These are phyloP conservation scores for Leucosticte australis DNA, from an alignment of 2,113 vertebrate species.

Conservation along the genomic window DNA sequence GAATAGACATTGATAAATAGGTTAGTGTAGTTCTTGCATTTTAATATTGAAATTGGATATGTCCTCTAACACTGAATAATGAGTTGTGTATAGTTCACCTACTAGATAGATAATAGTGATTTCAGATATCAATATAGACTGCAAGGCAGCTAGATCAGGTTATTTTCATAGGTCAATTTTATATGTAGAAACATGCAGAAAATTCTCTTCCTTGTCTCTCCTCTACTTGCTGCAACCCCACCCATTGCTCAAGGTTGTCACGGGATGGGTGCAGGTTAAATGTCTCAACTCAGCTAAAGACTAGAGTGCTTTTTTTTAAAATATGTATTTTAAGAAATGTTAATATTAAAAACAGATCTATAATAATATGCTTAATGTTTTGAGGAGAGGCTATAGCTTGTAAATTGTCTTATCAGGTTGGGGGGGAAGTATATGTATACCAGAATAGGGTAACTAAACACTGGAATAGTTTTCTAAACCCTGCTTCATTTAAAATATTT, in stretches of 20 bases:
- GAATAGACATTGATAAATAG: neutral
- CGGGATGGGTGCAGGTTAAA: neutral
- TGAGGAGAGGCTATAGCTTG: neutral
- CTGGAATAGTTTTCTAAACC: neutral
- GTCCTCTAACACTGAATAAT: neutral
- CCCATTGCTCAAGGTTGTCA: neutral
- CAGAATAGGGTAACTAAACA: neutral
- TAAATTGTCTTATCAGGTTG: neutral
- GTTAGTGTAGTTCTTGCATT: neutral
- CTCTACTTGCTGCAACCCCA: neutral
- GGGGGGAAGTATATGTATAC: neutral
- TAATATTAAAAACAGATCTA: neutral
- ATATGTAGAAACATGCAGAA: neutral
- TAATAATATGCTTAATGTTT: neutral
- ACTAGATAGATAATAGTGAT: neutral
- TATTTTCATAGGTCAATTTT: neutral
- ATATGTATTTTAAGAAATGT: neutral
- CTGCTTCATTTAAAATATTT: slow-evolving; percentile 30
- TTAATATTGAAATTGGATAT: neutral
- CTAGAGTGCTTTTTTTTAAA: neutral
- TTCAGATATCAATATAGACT: neutral
- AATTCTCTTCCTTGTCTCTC: neutral
- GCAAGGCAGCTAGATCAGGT: neutral
- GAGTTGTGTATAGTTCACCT: neutral
- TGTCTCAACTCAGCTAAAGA: neutral